phyloP scores from a whole-genome alignment of 2,113 vertebrate genomes.

The Ginglymostoma cirratum region DNA sequence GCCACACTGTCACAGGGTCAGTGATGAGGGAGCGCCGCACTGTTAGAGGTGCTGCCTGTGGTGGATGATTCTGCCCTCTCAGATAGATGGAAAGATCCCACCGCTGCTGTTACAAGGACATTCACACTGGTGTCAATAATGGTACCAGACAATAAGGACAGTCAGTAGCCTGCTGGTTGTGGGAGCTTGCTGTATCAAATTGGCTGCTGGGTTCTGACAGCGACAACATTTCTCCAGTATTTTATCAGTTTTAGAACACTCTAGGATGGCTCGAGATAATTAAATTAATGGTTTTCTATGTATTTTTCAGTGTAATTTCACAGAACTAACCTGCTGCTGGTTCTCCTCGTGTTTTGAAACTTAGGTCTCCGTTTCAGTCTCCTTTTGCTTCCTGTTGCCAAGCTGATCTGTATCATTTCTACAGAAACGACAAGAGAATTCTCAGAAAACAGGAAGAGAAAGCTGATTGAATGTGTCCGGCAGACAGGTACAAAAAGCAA shows the following conservation, averaged over 20 bases:
- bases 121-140: too few species aligned
- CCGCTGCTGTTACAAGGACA: neutral
- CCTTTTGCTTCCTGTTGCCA: conserved; percentile 43
- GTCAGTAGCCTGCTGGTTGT: neutral
- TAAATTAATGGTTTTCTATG: neutral
- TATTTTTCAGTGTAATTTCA: neutral
- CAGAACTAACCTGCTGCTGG: neutral
- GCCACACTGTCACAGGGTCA: too few species aligned
- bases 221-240: neutral
- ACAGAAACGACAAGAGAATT: neutral
- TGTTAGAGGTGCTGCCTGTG: neutral
- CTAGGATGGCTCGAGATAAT: neutral
- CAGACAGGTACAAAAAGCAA: neutral
- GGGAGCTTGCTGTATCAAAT: neutral
- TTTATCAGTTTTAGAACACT: neutral
- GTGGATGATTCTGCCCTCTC: neutral
- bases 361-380: conserved; percentile 51
- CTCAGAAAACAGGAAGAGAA: neutral
- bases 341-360: conserved; percentile 31
- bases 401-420: conserved; percentile 53
- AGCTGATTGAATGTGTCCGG: neutral
- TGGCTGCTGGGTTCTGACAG: neutral
- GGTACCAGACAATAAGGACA: neutral
- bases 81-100: neutral
- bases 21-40: too few species aligned